Evolutionary conservation across 2,888 invertebrate genomes (phyloP), one percentile per base, ranked within the genome.

Genomic region (Mythimna pallens): DNA sequence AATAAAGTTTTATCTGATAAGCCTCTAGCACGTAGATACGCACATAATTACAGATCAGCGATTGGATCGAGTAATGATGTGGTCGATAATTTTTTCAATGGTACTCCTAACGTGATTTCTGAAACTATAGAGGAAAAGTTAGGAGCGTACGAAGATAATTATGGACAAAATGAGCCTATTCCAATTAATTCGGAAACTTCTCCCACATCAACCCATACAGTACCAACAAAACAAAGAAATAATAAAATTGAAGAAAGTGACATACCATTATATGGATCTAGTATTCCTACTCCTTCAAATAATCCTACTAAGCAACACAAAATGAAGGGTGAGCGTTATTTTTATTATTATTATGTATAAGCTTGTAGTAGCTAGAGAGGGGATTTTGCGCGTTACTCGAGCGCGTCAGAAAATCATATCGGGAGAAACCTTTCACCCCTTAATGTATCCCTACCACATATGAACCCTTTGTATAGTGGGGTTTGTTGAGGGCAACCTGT

Each of bases 311-410:
- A 22, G 10, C 25, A 62, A 58, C 47, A 50, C 0, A 47, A 25
- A 54, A 75, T 65, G 34, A 47, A 54, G 50, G 65, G 78, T 78
- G 57, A 76, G 76, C 65, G 47, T 47, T 20, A 3, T 14, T 14
- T 4, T 12, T 10, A 3, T 30, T 30, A 30, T 30, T 30, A 30
- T 30, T 30, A 30, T 30, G 30, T 30, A 3, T 30, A 30, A 30
- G 30, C 30, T 30, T 3, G 3, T 30, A 30, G 30, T 30, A 30
- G n/a, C n/a, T n/a, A 25, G 2, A 25, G 25, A 1, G 25, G 25
- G 25, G 1, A 25, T 25, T 25, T 25, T 25, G 25, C 2, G 25
- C 2, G 25, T 25, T 25, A 25, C 25, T 25, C 25, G 25, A 25
- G 25, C 2, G 25, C 25, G 25, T 25, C 25, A 25, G 25, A 25